Base-by-base conservation (phyloP, 2,888 invertebrate genomes). In the Acrobasis suavella region DNA sequence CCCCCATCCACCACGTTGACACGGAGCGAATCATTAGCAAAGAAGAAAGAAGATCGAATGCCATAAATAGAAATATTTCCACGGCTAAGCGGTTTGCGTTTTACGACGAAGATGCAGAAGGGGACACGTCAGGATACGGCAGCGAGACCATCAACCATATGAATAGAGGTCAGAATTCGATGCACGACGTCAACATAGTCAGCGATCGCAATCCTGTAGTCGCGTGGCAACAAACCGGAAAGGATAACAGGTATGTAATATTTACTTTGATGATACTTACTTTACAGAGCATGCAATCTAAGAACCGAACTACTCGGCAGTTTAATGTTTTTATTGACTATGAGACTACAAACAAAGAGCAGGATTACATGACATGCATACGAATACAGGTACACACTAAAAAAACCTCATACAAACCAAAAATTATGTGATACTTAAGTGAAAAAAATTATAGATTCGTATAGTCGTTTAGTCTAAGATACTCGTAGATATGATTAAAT, bases 41-140 rank as follows among this genome's bases (percentile, higher is more conserved):
- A 70, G 92, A 91, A 69, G 86, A 89, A 9, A 83, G 80, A 66
- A 81, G 79, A 62, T 72, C 73, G 8, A 87, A 81, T 66, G 70
- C 81, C 54, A 69, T 91, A 56, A 87, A 89, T 69, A 76, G 89
- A 55, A 89, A 91, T 66, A 81, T 87, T 68, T 86, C 87, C n/a
- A 88, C 88, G 61, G 86, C 89, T 16, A 89, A 92, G 63, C 80
- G 91, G 69, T 91, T 89, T 67, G 77, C 89, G n/a, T 90, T 92
- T 72, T 92, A 89, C 70, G 91, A 91, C 74, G 91, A 91, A 74
- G 91, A 93, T 70, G 93, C 92, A 61, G 96, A 95, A 77, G 95
- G 95, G 49, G 96, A 96, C 77, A 96, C 96, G 62, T 96, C 96
- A 39, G 97, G 97, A 49, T 96, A 97, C 85, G 96, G 96, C 58